Conservation (phyloP, 2,888 invertebrate species). For the Drosophila flavopinicola region DNA sequence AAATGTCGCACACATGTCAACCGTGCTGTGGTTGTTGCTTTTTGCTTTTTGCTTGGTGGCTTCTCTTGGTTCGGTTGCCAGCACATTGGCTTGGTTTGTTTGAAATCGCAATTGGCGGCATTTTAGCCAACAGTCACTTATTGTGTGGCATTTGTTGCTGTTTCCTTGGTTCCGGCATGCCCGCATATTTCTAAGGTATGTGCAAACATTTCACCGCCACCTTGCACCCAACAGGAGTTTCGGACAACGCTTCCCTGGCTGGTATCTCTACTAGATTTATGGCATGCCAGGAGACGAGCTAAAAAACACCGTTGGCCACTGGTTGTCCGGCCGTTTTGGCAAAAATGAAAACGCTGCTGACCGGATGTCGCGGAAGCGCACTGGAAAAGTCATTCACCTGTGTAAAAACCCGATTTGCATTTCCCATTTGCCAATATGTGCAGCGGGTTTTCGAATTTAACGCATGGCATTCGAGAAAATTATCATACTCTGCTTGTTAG, state of each 20-base stretch:
- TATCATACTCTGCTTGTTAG: no score
- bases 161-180: constrained; percentile 60
- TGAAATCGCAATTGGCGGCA: constrained; percentile 70
- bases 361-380: constrained; percentile 82
- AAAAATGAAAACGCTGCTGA: constrained; percentile 81
- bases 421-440: constrained; percentile 45
- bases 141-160: constrained; percentile 57
- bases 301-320: constrained; percentile 44
- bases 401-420: constrained; percentile 62
- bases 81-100: constrained; percentile 45
- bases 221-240: constrained; percentile 34
- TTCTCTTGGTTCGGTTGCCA: constrained; percentile 52
- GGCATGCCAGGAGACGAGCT: constrained; percentile 65
- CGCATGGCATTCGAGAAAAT: background rate
- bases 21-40: constrained; percentile 29
- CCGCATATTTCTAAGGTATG: constrained; percentile 36
- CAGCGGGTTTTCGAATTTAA: constrained; percentile 14
- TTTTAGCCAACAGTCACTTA: constrained; percentile 55
- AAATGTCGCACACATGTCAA: constrained; percentile 80
- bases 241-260: constrained; percentile 29
- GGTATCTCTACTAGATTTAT: constrained; percentile 61
- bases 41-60: constrained; percentile 9
- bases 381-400: constrained; percentile 83
- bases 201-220: constrained; percentile 50
- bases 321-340: constrained; percentile 31